Evolutionary conservation across 2,797 vertebrate species (phyloP).

Genomic region (Microchirus variegatus): DNA sequence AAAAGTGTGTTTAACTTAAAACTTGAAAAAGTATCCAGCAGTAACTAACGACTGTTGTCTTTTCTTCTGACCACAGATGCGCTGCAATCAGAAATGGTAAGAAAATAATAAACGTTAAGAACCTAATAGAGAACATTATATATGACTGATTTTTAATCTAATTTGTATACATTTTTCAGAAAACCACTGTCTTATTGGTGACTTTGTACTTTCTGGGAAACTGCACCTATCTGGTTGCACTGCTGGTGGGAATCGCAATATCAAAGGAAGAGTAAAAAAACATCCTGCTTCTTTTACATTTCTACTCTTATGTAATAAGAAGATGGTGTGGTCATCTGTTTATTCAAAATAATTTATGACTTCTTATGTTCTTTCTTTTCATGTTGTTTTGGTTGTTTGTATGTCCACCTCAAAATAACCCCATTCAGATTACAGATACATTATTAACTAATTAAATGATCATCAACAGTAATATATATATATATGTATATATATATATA

Average conservation of each 20-base stretch:
- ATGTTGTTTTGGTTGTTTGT: too few relatives aligned
- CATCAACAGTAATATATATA: too few relatives aligned
- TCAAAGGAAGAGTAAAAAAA: constrained; percentile 29
- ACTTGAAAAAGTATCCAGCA: not conserved
- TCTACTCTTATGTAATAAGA: not conserved
- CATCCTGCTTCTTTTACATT: too few relatives aligned
- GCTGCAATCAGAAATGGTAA: constrained; percentile 38
- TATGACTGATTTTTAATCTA: not conserved
- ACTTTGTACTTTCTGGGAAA: constrained; percentile 75
- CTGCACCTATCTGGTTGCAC: constrained; percentile 74
- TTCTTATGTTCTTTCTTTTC: too few relatives aligned
- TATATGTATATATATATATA: too few relatives aligned
- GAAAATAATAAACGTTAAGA: constrained; percentile 2
- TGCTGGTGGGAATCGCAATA: constrained; percentile 80
- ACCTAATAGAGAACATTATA: not conserved
- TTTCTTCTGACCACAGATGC: constrained; percentile 28
- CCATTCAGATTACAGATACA: too few relatives aligned
- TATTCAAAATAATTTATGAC: too few relatives aligned
- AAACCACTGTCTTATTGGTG: constrained; percentile 43
- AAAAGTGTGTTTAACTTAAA: too few relatives aligned
- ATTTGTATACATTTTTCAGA: constrained; percentile 44
- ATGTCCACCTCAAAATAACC: too few relatives aligned
- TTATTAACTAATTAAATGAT: too few relatives aligned
- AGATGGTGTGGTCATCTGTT: not conserved
- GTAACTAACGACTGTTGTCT: not conserved